Evolutionary conservation across 2,888 invertebrate genomes (phyloP).

Genomic region (Cantharis flavilabris): DNA sequence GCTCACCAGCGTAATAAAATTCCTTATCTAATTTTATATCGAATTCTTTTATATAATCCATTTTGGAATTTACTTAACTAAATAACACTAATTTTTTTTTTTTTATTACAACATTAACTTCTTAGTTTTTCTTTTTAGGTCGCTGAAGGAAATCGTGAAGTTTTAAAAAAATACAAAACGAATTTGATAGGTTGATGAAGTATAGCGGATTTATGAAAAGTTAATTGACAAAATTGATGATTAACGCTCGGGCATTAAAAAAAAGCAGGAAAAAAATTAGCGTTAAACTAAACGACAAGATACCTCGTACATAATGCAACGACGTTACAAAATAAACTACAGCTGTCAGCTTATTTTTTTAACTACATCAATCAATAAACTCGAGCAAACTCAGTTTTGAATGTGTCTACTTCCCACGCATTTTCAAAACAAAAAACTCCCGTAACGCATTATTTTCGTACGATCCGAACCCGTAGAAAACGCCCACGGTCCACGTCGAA

Average conservation of each 20-base stretch:
- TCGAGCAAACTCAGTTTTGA: slow-evolving; percentile 30
- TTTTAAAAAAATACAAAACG: not conserved
- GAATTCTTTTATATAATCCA: slow-evolving; percentile 79
- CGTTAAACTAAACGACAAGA: not conserved
- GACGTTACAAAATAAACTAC: not conserved
- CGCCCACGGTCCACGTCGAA: not conserved
- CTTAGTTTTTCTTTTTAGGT: not conserved
- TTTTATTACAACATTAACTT: not conserved
- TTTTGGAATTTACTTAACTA: slow-evolving; percentile 42
- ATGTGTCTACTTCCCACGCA: not conserved
- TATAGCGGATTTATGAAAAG: not conserved
- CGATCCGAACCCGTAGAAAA: not conserved
- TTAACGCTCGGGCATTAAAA: not conserved
- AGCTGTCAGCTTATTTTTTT: slow-evolving; percentile 36
- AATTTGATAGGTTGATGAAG: not conserved
- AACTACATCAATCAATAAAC: slow-evolving; percentile 35
- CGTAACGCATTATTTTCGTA: not conserved
- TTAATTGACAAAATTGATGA: not conserved
- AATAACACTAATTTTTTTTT: not conserved
- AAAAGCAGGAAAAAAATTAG: not conserved
- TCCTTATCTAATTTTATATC: slow-evolving; percentile 77
- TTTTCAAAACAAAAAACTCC: not conserved
- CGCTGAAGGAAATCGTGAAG: not conserved
- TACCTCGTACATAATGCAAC: not conserved
- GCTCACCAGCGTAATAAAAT: slow-evolving; percentile 76